A percentile compares a stretch with the other conserved stretches of the same genome.
These are phyloP conservation scores for Sebastiscus albofasciatus DNA, from an alignment of 2,797 vertebrate genomes.

Conservation along the genomic window DNA sequence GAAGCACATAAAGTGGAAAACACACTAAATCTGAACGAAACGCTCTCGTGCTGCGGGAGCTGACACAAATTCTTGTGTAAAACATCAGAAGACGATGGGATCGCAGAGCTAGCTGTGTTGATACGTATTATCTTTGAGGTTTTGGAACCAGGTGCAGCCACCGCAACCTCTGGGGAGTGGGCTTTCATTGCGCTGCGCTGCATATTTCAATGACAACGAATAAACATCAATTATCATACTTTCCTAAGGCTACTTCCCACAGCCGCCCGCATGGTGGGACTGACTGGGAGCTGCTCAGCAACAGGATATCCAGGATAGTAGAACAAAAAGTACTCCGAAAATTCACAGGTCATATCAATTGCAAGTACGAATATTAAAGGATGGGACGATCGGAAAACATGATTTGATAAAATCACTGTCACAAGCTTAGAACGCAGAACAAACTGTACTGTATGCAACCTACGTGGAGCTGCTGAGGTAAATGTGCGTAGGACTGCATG, in stretches of 20 bases:
- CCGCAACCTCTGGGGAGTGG: conserved; percentile 47
- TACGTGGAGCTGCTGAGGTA: neutral
- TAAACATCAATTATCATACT: conserved; percentile 79
- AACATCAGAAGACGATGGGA: conserved; percentile 15
- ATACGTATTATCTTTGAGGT: conserved; percentile 60
- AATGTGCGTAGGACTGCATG: neutral
- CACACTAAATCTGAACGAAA: neutral
- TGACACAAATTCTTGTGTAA: conserved; percentile 7
- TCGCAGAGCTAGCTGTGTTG: neutral
- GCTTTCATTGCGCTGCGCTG: conserved; percentile 50
- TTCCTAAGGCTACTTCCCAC: conserved; percentile 65
- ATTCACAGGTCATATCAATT: neutral
- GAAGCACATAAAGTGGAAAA: neutral
- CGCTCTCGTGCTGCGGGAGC: neutral
- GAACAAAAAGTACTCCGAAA: conserved; percentile 15
- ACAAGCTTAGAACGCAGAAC: neutral
- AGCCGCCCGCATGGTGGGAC: conserved; percentile 28
- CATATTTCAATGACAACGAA: conserved; percentile 77
- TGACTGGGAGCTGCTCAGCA: conserved; percentile 7
- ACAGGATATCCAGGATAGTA: conserved; percentile 10
- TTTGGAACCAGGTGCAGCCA: conserved; percentile 68
- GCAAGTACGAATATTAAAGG: neutral
- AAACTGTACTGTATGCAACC: neutral
- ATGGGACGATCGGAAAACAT: neutral
- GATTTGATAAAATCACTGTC: neutral